These are phyloP conservation scores for Sinhomidia bicolor DNA, from an alignment of 2,888 invertebrate genomes.

Conservation along the genomic window DNA sequence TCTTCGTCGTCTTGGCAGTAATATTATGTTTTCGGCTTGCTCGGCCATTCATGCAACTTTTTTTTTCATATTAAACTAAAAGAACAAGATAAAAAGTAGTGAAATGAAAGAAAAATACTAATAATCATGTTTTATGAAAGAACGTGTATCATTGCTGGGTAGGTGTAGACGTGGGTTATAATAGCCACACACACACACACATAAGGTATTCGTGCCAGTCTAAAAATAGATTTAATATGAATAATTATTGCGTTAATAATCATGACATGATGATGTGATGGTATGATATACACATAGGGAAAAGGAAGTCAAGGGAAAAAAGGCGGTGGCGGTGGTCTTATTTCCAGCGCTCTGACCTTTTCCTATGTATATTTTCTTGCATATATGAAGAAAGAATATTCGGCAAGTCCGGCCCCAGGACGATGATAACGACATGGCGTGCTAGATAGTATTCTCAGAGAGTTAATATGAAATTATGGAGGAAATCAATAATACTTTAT, in stretches of 20 bases:
- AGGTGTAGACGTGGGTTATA: too few relatives aligned
- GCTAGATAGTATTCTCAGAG: background rate
- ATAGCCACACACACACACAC: too few relatives aligned
- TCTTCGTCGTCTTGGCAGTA: background rate
- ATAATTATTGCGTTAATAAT: constrained; percentile 41
- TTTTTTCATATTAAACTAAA: background rate
- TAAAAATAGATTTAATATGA: constrained; percentile 39
- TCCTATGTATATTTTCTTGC: background rate
- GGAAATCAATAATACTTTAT: background rate
- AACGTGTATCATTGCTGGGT: background rate
- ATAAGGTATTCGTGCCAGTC: too few relatives aligned
- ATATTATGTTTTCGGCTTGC: background rate
- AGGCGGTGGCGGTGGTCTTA: background rate
- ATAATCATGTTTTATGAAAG: background rate
- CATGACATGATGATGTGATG: background rate
- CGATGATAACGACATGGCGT: background rate
- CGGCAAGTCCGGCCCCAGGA: background rate
- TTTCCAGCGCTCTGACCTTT: background rate
- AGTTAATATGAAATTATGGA: background rate
- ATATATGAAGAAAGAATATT: background rate
- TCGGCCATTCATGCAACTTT: background rate
- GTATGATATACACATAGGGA: constrained; percentile 8
- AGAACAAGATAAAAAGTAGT: background rate
- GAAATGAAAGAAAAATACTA: background rate
- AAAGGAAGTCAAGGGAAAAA: constrained; percentile 33